Evolutionary conservation across 2,888 invertebrate genomes (phyloP), one percentile per base, ranked within the genome.

Genomic region (Heliconius aoede): DNA sequence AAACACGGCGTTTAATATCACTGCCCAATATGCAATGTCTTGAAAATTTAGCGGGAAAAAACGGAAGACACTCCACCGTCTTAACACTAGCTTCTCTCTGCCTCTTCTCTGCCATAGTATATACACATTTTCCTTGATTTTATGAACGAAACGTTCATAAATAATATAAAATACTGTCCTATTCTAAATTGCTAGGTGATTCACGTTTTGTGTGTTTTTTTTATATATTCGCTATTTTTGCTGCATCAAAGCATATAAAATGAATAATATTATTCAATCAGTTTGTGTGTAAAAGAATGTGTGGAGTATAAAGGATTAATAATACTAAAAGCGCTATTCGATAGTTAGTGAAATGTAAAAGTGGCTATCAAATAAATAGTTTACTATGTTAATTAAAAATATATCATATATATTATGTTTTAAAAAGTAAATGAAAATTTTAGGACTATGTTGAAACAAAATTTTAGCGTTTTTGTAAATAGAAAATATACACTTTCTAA

Each of bases 241-340:
- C 24, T 30, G 3, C 55, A 28, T 32, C 13, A 46, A 51, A 55
- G 55, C 30, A 51, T 51, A 7, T 69, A 55, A n/a, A 51, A 28
- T 8, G 30, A 51, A 69, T 28, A 13, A 30, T 69, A 55, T 55
- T 69, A 55, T 55, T 55, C 69, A 30, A 55, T 69, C 51, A 69
- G 55, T 51, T 28, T 28, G 15, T n/a, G 13, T 32, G 51, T n/a
- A 68, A 68, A 69, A 30, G 30, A 30, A 32, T 55, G 55, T 30
- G 11, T 69, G 68, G 68, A 69, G 15, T 55, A 8, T 30, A 55
- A 69, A 55, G 69, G 30, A 69, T 69, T 69, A 69, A 69, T 69
- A 30, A 69, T 69, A 51, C 55, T 69, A 69, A 69, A 69, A 69
- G 55, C 69, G 55, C 15, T 55, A 24, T 69, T 55, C 32, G 24